Base-by-base conservation (phyloP, 2,888 invertebrate species). In the Mythimna lalbum region DNA sequence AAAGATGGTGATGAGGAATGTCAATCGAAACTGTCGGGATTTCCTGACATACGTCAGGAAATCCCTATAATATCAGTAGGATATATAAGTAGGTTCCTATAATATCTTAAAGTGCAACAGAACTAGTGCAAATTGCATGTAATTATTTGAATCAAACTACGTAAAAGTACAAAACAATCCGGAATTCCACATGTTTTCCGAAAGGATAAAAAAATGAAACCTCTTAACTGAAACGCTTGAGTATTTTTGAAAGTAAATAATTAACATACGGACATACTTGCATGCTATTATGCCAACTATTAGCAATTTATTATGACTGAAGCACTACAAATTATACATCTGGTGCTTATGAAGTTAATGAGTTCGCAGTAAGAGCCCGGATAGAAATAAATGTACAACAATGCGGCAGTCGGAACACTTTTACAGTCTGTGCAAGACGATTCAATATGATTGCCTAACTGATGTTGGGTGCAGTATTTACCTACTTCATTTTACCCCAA, bases 211-310 rank as follows among this genome's bases (percentile, higher is more conserved):
- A 49, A 19, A 70, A 62, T 57, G 1, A 39, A 61, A 69, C 31
- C 9, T 56, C 43, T 21, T 14, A 61, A 55, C 36, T 64, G 71
- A 73, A 75, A 78, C 60, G 62, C 53, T 70, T 67, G 56, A 79
- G 65, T 73, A 71, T 69, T 78, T 81, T 75, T 76, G 83, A 83
- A 82, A 83, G 83, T 76, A 63, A 69, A 71, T 66, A 74, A 83
- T 83, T 74, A 76, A n/a, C 76, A 76, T 74, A 64, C 60, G 49
- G 61, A 68, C 61, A 60, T 68, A 72, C 50, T 27, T 39, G 47
- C 27, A 53, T 55, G 62, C 53, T 68, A 63, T 68, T 81, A 72
- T 78, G 68, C 60, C 43, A 76, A 71, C 63, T 75, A 69, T 74
- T 69, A 73, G 70, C 72, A 81, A 75, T 74, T 76, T 61, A 49